Percentiles rank a stretch among this genome's conserved stretches.
These are phyloP conservation scores for Podabrus alpinus DNA, from an alignment of 2,888 invertebrate species.

Conservation along the genomic window DNA sequence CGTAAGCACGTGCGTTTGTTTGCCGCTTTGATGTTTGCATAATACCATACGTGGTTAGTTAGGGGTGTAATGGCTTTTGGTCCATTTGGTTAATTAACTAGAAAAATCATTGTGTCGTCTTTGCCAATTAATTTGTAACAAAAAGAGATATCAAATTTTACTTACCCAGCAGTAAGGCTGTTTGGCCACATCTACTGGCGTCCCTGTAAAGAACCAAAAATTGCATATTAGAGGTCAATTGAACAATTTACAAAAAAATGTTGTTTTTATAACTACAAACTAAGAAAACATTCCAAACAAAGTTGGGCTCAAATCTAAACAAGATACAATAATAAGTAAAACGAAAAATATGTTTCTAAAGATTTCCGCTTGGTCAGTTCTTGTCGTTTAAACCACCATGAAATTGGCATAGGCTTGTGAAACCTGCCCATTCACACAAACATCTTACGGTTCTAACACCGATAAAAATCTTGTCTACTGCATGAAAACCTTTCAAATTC, in stretches of 20 bases:
- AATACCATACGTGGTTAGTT: conserved; percentile 3
- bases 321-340: background rate
- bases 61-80: conserved; percentile 17
- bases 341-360: conserved; percentile 2
- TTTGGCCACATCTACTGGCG: conserved; percentile 58
- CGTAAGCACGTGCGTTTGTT: conserved; percentile 25
- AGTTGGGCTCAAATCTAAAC: background rate
- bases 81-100: conserved; percentile 6
- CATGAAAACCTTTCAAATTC: background rate
- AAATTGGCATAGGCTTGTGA: conserved; percentile 26
- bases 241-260: background rate
- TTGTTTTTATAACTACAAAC: background rate
- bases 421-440: conserved; percentile 27
- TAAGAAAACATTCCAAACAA: background rate
- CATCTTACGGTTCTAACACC: conserved; percentile 15
- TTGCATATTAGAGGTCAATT: background rate
- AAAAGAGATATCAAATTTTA: conserved; percentile 22
- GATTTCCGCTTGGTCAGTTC: conserved; percentile 25
- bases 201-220: conserved; percentile 48
- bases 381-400: conserved; percentile 26
- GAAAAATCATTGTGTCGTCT: background rate
- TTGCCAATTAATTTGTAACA: background rate
- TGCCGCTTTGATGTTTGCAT: conserved; percentile 24
- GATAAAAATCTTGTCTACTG: conserved; percentile 16
- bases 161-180: conserved; percentile 59